phyloP scores from a whole-genome alignment of 2,113 vertebrate genomes.

The Neopipo cinnamomea region DNA sequence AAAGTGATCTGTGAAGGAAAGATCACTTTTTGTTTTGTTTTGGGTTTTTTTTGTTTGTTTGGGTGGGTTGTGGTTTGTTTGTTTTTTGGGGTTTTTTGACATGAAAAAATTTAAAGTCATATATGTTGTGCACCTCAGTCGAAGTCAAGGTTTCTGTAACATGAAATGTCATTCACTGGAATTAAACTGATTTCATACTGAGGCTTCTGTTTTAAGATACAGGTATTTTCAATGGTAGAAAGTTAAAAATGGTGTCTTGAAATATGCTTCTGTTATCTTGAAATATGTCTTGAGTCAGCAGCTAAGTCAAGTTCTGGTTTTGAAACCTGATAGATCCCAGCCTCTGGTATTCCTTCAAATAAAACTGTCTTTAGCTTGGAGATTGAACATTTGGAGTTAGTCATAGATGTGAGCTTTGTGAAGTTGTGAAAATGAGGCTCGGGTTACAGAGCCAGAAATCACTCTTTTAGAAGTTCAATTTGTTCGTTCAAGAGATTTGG shows the following conservation, averaged over 20 bases:
- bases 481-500: slow-evolving; percentile 22
- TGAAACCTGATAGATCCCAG: slow-evolving; percentile 41
- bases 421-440: neutral
- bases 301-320: slow-evolving; percentile 42
- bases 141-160: neutral
- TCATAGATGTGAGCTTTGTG: slow-evolving; percentile 33
- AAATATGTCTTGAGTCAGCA: slow-evolving; percentile 51
- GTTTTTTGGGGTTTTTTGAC: neutral
- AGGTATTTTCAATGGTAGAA: slow-evolving; percentile 22
- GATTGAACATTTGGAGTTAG: slow-evolving; percentile 40
- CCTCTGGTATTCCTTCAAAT: slow-evolving; percentile 56
- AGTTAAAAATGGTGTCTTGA: slow-evolving; percentile 41
- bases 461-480: slow-evolving; percentile 14
- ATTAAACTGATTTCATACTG: neutral
- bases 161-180: neutral
- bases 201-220: slow-evolving; percentile 40
- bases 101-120: neutral
- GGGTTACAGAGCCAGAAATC: slow-evolving; percentile 18
- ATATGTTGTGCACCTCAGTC: neutral
- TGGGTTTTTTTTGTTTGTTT: neutral
- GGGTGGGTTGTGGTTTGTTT: neutral
- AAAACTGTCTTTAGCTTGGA: slow-evolving; percentile 47
- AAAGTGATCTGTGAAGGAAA: neutral
- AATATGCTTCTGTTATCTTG: slow-evolving; percentile 54
- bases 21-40: neutral